These are phyloP conservation scores for Conus ventricosus DNA, from an alignment of 1,140 invertebrate species.

Conservation along the genomic window DNA sequence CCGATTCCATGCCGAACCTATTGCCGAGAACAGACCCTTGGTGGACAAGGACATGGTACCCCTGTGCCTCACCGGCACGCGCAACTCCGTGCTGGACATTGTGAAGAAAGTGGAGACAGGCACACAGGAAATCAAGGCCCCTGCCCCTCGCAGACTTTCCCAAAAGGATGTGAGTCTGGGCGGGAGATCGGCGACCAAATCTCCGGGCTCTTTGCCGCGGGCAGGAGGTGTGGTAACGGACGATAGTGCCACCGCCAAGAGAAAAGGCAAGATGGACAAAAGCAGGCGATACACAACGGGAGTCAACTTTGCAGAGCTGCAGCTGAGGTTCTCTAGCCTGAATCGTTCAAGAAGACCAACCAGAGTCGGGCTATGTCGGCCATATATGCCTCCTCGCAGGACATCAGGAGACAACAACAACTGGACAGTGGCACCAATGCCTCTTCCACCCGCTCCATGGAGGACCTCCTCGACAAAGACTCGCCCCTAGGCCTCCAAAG, in stretches of 20 bases:
- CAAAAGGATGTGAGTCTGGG: neutral
- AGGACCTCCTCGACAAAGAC: neutral
- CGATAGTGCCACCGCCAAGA: neutral
- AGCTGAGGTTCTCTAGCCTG: slow-evolving; percentile 20
- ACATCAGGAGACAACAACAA: neutral
- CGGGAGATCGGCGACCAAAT: neutral
- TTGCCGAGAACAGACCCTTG: neutral
- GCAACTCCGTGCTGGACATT: slow-evolving; percentile 23
- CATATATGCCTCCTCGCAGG: slow-evolving; percentile 14
- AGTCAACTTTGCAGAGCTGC: slow-evolving; percentile 22
- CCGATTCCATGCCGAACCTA: neutral
- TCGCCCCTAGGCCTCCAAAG: neutral
- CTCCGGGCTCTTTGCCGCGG: neutral
- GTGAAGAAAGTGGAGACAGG: slow-evolving; percentile 18
- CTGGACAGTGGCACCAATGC: neutral
- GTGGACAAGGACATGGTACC: slow-evolving; percentile 17
- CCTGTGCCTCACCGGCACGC: neutral
- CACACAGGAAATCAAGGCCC: neutral
- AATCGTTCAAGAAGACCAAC: neutral
- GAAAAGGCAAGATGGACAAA: slow-evolving; percentile 1
- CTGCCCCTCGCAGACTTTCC: neutral
- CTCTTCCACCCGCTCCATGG: slow-evolving; percentile 2
- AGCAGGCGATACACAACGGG: slow-evolving; percentile 22
- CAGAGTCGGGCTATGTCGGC: slow-evolving; percentile 21
- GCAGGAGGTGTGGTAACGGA: neutral